phyloP scores from a whole-genome alignment of 2,888 invertebrate genomes.

The Apamea monoglypha region DNA sequence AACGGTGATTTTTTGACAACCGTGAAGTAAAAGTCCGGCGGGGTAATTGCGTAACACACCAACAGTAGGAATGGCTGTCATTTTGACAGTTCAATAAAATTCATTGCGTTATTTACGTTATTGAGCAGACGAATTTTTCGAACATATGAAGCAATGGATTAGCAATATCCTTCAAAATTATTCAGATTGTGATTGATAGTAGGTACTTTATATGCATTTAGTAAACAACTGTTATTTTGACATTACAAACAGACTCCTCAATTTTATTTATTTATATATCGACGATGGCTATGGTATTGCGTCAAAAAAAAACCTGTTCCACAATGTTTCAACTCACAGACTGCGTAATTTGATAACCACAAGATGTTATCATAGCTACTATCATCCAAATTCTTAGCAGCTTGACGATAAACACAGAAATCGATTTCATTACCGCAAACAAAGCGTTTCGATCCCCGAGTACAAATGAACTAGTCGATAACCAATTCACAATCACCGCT shows the following conservation, averaged over 20 bases:
- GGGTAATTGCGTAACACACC: not conserved
- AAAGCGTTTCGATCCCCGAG: not conserved
- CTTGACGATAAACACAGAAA: not conserved
- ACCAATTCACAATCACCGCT: constrained; percentile 1
- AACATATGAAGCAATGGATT: not conserved
- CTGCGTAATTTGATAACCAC: constrained; percentile 8
- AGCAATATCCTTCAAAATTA: not conserved
- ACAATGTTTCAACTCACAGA: not conserved
- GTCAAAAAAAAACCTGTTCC: constrained; percentile 6
- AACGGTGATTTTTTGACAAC: not conserved
- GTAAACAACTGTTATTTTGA: not conserved
- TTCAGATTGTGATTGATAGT: not conserved
- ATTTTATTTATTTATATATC: not conserved
- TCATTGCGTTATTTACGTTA: not conserved
- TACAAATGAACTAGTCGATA: not conserved
- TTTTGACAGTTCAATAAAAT: not conserved
- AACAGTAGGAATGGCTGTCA: not conserved
- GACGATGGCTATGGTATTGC: not conserved
- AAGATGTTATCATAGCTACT: not conserved
- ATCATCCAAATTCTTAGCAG: not conserved
- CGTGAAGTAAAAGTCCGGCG: not conserved
- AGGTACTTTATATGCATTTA: not conserved
- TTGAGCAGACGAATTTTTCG: not conserved
- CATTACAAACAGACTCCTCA: not conserved
- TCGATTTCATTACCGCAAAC: constrained; percentile 15